Conservation (phyloP, 2,797 vertebrate species). For the Melanotaenia pygmaea region DNA sequence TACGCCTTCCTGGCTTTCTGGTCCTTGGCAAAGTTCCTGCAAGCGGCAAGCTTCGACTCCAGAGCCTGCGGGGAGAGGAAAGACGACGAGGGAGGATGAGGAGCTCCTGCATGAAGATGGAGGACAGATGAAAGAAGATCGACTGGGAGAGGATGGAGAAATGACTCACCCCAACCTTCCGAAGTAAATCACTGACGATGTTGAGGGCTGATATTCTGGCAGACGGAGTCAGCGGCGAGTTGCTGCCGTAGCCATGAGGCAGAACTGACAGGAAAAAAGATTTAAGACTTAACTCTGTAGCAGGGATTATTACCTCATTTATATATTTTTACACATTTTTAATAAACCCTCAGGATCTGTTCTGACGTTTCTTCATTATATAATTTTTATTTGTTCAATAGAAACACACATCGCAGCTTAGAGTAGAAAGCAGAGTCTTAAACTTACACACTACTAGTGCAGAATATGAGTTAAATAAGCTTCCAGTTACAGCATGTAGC, state of each 20-base stretch:
- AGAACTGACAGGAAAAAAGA: slow-evolving; percentile 77
- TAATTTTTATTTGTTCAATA: too few relatives aligned
- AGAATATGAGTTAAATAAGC: too few relatives aligned
- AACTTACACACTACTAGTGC: too few relatives aligned
- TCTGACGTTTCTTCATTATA: too few relatives aligned
- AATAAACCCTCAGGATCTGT: too few relatives aligned
- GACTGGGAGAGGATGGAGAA: neutral
- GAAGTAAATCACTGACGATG: slow-evolving; percentile 95
- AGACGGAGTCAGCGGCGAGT: slow-evolving; percentile 93
- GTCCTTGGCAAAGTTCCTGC: slow-evolving; percentile 96
- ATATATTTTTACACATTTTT: too few relatives aligned
- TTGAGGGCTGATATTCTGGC: slow-evolving; percentile 97
- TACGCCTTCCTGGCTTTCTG: slow-evolving; percentile 92
- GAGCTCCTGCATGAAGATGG: neutral
- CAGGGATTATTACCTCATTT: too few relatives aligned
- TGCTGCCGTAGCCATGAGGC: slow-evolving; percentile 87
- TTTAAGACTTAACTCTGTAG: too few relatives aligned
- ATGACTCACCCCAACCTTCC: slow-evolving; percentile 94
- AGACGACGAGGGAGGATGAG: neutral
- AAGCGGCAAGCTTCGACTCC: slow-evolving; percentile 96
- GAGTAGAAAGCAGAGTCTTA: too few relatives aligned
- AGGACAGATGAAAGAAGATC: neutral
- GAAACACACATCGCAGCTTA: too few relatives aligned
- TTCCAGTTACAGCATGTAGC: too few relatives aligned
- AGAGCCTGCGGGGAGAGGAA: slow-evolving; percentile 83